These are phyloP conservation scores for Muscicapa striata DNA, from an alignment of 2,797 vertebrate species.

Conservation along the genomic window DNA sequence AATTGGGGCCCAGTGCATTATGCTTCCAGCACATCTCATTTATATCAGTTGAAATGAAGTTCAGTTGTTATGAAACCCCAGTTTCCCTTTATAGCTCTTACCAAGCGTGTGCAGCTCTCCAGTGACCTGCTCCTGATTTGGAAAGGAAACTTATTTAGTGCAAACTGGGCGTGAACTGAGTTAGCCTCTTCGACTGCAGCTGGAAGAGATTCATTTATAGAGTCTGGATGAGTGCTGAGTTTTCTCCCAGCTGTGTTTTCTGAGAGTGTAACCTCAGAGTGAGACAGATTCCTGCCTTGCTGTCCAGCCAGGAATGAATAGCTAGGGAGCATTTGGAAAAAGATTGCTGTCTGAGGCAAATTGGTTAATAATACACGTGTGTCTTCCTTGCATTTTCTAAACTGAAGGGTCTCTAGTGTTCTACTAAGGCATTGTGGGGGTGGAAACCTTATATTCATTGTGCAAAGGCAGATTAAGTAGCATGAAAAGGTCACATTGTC, in stretches of 20 bases:
- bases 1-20: background rate
- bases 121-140: slow-evolving; percentile 30
- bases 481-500: background rate
- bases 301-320: background rate
- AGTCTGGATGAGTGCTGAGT: background rate
- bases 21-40: background rate
- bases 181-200: background rate
- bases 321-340: background rate
- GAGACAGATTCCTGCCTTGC: background rate
- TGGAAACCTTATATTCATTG: background rate
- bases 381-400: background rate
- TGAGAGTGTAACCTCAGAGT: background rate
- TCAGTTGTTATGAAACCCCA: background rate
- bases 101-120: background rate
- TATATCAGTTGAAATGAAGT: background rate
- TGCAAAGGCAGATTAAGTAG: background rate
- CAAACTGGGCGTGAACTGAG: background rate
- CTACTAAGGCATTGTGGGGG: background rate
- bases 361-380: background rate
- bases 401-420: background rate
- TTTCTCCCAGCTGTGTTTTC: background rate
- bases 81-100: slow-evolving; percentile 19
- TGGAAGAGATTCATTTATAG: background rate
- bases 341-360: background rate
- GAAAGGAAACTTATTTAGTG: background rate